Evolutionary conservation across 2,888 invertebrate species (phyloP).

Genomic region (Sericinus montela): DNA sequence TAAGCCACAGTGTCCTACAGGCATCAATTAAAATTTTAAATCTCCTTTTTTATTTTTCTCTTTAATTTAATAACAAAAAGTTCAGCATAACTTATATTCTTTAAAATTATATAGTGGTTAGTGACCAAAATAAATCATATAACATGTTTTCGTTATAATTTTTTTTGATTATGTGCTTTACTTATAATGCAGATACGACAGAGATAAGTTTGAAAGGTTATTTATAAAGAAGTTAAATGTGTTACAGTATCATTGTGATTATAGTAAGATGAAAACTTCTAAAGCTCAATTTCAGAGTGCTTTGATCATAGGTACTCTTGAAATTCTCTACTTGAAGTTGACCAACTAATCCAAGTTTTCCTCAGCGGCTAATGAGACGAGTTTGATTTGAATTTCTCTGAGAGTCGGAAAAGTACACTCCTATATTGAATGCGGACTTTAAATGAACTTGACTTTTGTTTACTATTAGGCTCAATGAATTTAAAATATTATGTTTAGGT

Average conservation of each 20-base stretch:
- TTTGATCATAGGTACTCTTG: slow-evolving; percentile 30
- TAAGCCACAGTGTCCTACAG: too few species aligned
- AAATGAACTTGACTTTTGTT: slow-evolving; percentile 15
- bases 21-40: too few species aligned
- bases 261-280: slow-evolving; percentile 9
- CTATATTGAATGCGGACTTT: slow-evolving; percentile 15
- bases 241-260: background rate
- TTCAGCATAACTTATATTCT: too few species aligned
- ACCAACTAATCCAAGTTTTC: slow-evolving; percentile 78
- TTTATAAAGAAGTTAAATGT: too few species aligned
- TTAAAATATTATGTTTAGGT: background rate
- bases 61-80: too few species aligned
- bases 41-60: too few species aligned
- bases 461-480: slow-evolving; percentile 5
- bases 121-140: too few species aligned
- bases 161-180: too few species aligned
- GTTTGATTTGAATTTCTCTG: slow-evolving; percentile 65
- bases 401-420: slow-evolving; percentile 16
- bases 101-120: too few species aligned
- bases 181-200: too few species aligned
- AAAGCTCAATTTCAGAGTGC: slow-evolving; percentile 14
- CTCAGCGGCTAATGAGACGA: slow-evolving; percentile 74
- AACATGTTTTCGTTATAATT: too few species aligned
- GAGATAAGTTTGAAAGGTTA: too few species aligned
- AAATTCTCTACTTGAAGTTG: slow-evolving; percentile 51